phyloP scores from a whole-genome alignment of 2,113 vertebrate species.

The Vulpes lagopus region DNA sequence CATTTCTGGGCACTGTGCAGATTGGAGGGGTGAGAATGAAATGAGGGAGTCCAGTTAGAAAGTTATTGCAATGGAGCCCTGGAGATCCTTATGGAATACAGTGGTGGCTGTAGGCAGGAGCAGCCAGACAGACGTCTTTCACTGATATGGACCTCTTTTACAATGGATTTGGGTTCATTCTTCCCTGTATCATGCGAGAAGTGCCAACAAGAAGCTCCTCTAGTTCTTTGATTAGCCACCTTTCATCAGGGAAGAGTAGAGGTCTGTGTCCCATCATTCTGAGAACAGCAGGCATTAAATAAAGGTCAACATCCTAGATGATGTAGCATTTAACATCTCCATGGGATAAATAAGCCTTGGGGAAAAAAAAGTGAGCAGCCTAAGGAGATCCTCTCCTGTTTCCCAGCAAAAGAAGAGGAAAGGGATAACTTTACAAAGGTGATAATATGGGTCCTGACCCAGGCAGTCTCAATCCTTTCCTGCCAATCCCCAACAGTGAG shows the following conservation, averaged over 20 bases:
- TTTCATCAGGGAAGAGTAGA: not conserved
- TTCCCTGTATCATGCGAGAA: not conserved
- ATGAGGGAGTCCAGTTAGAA: not conserved
- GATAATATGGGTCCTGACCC: accelerated
- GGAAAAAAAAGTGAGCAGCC: not conserved
- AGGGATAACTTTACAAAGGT: not conserved
- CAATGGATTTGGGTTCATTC: too few species aligned
- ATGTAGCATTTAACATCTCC: not conserved
- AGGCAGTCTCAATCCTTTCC: not conserved
- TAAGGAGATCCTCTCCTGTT: not conserved
- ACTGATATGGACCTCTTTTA: not conserved
- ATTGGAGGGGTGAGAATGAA: not conserved
- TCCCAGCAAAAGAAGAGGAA: not conserved
- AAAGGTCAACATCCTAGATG: not conserved
- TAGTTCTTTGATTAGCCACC: too few species aligned
- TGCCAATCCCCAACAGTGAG: too few species aligned
- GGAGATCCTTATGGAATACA: not conserved
- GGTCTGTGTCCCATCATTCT: not conserved
- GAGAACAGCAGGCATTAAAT: not conserved
- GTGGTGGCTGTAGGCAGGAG: too few species aligned
- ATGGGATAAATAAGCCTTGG: not conserved
- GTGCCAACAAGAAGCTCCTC: too few species aligned
- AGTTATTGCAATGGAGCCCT: not conserved
- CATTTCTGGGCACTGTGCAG: not conserved
- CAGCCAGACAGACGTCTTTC: not conserved